A percentile compares a stretch with the other conserved stretches of the same genome.
Evolutionary conservation across 2,797 vertebrate species (phyloP).

Genomic region (Zenarchopterus dispar): DNA sequence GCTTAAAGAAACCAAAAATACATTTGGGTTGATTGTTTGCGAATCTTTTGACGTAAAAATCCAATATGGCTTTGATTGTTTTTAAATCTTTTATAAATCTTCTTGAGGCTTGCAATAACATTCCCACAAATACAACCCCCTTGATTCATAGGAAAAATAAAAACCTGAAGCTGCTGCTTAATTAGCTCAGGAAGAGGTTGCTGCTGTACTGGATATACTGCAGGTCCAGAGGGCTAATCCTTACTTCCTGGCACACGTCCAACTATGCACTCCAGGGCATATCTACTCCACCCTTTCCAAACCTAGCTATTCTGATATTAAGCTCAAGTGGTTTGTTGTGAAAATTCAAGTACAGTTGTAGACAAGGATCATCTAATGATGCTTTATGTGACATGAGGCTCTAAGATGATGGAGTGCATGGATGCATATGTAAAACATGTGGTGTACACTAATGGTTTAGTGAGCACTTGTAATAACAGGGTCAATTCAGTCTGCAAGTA

Average conservation of each 20-base stretch:
- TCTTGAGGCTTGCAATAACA: constrained; percentile 49
- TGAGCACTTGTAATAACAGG: constrained; percentile 23
- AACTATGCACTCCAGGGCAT: constrained; percentile 65
- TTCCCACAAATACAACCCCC: constrained; percentile 62
- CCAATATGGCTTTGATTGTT: constrained; percentile 40
- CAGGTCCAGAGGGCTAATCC: constrained; percentile 64
- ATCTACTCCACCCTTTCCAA: constrained; percentile 50
- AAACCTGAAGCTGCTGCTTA: constrained; percentile 48
- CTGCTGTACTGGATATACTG: constrained; percentile 59
- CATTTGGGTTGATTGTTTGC: constrained; percentile 21
- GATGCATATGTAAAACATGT: constrained; percentile 29
- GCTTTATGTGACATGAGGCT: constrained; percentile 31
- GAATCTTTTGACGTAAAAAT: constrained; percentile 59
- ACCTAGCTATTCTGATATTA: constrained; percentile 21
- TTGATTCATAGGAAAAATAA: constrained; percentile 69
- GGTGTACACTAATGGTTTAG: constrained; percentile 26
- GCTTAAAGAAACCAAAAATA: constrained; percentile 41
- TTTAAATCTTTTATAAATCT: constrained; percentile 64
- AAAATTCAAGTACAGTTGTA: constrained; percentile 46
- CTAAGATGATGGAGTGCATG: constrained; percentile 38
- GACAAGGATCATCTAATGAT: constrained; percentile 45
- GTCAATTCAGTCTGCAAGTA: constrained; percentile 39
- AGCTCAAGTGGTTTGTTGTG: constrained; percentile 51
- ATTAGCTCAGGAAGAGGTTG: constrained; percentile 69
- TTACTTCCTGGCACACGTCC: constrained; percentile 62